These are phyloP conservation scores for Drosophila ogumai DNA, from an alignment of 1,140 invertebrate genomes.

Conservation along the genomic window DNA sequence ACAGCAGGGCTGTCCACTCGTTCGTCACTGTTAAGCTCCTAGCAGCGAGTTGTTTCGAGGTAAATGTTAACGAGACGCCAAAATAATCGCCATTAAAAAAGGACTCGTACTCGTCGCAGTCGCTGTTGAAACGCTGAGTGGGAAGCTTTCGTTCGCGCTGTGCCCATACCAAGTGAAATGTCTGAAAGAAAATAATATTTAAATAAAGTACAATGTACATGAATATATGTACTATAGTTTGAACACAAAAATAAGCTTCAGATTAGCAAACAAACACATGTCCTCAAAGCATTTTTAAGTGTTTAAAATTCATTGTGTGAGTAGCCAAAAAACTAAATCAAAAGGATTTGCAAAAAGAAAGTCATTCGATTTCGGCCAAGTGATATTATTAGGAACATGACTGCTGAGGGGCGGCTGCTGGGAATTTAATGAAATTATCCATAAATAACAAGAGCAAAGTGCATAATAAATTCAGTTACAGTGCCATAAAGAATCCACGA, in stretches of 20 bases:
- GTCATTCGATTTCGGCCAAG: constrained; percentile 1
- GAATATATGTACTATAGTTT: not conserved
- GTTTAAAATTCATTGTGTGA: constrained; percentile 32
- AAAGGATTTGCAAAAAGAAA: constrained; percentile 15
- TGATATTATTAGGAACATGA: not conserved
- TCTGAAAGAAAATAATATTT: constrained; percentile 16
- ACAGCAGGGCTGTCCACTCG: constrained; percentile 63
- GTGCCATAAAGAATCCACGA: constrained; percentile 44
- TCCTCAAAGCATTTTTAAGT: not conserved
- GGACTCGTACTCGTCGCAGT: constrained; percentile 35
- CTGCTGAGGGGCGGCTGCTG: not conserved
- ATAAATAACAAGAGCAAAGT: constrained; percentile 26
- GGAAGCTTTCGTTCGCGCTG: constrained; percentile 35
- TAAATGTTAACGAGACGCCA: constrained; percentile 49
- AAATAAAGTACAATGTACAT: constrained; percentile 11
- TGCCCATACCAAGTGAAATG: constrained; percentile 24
- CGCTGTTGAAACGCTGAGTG: constrained; percentile 61
- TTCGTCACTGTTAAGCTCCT: constrained; percentile 8
- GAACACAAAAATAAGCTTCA: not conserved
- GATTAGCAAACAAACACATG: not conserved
- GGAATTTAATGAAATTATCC: constrained; percentile 4
- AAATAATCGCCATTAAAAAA: constrained; percentile 22
- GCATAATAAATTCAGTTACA: constrained; percentile 49
- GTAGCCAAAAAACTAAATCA: constrained; percentile 4
- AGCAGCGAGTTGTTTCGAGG: constrained; percentile 25